A percentile compares a stretch with the other conserved stretches of the same genome.
Evolutionary conservation across 2,113 vertebrate genomes (phyloP).

Genomic region (Hippoglossus stenolepis): DNA sequence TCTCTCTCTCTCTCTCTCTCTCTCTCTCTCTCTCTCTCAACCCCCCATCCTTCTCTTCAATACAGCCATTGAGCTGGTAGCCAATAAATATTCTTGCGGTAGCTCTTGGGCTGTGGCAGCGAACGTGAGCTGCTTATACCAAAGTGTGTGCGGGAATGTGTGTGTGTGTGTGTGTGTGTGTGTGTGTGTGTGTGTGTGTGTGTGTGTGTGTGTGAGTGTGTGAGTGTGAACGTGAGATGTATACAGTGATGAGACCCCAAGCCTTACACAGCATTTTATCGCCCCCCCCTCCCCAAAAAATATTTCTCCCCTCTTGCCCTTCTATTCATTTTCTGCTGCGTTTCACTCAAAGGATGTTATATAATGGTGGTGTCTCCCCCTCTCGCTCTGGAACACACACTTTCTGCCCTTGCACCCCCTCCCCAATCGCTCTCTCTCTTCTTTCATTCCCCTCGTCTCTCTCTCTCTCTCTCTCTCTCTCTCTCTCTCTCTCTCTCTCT

Average conservation of each 20-base stretch:
- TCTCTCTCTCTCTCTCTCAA: not conserved
- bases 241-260: constrained; percentile 59
- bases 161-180: constrained; percentile 29
- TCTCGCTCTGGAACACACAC: constrained; percentile 10
- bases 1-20: not conserved
- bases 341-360: constrained; percentile 45
- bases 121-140: constrained; percentile 83
- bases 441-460: not conserved
- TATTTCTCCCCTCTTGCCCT: constrained; percentile 8
- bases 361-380: constrained; percentile 32
- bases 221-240: constrained; percentile 60
- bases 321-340: constrained; percentile 25
- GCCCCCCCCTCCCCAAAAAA: constrained; percentile 8
- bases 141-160: constrained; percentile 60
- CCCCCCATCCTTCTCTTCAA: constrained; percentile 67
- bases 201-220: constrained; percentile 32
- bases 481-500: not conserved
- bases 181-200: constrained; percentile 53
- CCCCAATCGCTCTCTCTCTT: not conserved
- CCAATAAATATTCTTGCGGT: constrained; percentile 84
- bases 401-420: constrained; percentile 20
- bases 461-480: not conserved
- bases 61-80: constrained; percentile 82
- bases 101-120: constrained; percentile 80
- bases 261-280: constrained; percentile 70